phyloP scores from a whole-genome alignment of 2,113 vertebrate genomes.

The Turdus rufiventris region DNA sequence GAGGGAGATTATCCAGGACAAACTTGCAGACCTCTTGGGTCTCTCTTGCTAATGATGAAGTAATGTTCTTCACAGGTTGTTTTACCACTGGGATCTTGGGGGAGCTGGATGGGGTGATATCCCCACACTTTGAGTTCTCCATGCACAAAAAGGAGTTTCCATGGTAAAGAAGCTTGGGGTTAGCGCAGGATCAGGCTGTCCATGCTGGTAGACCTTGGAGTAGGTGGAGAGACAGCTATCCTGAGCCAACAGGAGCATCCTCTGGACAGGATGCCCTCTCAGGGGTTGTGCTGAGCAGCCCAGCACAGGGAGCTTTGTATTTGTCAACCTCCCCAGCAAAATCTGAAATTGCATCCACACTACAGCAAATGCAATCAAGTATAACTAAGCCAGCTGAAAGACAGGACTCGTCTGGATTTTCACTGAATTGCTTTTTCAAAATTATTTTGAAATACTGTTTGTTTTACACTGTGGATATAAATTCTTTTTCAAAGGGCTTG shows the following conservation, averaged over 20 bases:
- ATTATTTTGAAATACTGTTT: not conserved
- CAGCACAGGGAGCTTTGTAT: rapidly evolving
- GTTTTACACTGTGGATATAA: not conserved
- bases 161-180: not conserved
- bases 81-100: rapidly evolving
- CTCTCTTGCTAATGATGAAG: not conserved
- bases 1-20: not conserved
- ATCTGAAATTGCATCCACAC: not conserved
- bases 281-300: not conserved
- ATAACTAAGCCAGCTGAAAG: not conserved
- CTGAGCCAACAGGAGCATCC: rapidly evolving
- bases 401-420: not conserved
- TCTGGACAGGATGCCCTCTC: not conserved
- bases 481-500: not conserved
- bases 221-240: not conserved
- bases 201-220: not conserved
- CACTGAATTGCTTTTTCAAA: not conserved
- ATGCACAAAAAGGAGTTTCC: not conserved
- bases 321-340: not conserved
- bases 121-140: not conserved
- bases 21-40: not conserved
- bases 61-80: not conserved
- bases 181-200: not conserved
- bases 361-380: not conserved
- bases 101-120: not conserved